Conservation (phyloP, 2,888 invertebrate genomes). For the Melangyna quadrimaculata region DNA sequence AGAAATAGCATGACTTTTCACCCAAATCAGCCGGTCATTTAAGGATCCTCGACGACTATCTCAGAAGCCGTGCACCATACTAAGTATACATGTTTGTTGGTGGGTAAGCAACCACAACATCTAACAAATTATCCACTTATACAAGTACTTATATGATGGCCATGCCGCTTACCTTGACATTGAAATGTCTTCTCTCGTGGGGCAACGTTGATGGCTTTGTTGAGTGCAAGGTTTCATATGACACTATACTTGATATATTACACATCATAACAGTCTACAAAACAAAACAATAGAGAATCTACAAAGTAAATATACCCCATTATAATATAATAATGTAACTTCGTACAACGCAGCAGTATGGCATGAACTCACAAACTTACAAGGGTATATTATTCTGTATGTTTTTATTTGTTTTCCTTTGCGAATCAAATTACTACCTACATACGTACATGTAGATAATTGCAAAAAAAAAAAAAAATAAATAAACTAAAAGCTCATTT, state of each 20-base stretch:
- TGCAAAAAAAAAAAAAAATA: too few species aligned
- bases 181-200: slow-evolving; percentile 35
- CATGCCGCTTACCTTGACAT: slow-evolving; percentile 39
- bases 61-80: too few species aligned
- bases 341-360: slow-evolving; percentile 18
- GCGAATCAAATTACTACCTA: not conserved
- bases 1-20: too few species aligned
- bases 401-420: not conserved
- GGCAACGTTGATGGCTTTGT: slow-evolving; percentile 18
- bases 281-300: not conserved
- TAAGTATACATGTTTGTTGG: too few species aligned
- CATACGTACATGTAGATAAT: too few species aligned
- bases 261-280: slow-evolving; percentile 11
- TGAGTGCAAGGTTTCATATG: slow-evolving; percentile 25
- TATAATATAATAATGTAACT: not conserved
- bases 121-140: too few species aligned
- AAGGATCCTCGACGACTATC: too few species aligned
- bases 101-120: too few species aligned
- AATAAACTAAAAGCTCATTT: not conserved
- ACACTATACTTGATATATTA: slow-evolving; percentile 26
- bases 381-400: not conserved
- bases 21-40: too few species aligned
- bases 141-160: slow-evolving; percentile 24
- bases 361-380: not conserved
- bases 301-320: slow-evolving; percentile 1